Evolutionary conservation across 2,797 vertebrate species (phyloP).

Genomic region (Paedocypris micromegethes): DNA sequence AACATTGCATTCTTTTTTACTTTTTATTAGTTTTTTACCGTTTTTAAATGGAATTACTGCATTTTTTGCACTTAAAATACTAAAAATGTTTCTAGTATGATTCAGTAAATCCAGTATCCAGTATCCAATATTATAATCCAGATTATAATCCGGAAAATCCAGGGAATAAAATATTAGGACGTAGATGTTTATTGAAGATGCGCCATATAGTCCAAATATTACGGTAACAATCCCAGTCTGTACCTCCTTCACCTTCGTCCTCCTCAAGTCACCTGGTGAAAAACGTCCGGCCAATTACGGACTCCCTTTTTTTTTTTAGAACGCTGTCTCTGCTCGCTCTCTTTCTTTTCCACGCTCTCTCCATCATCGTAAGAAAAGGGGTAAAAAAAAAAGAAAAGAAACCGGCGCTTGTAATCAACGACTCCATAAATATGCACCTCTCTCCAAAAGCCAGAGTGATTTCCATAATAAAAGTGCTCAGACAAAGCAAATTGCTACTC

Average conservation of each 20-base stretch:
- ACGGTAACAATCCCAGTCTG: too few species aligned
- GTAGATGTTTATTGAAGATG: too few species aligned
- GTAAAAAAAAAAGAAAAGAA: constrained; percentile 45
- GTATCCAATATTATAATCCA: too few species aligned
- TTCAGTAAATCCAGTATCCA: too few species aligned
- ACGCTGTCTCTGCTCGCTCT: constrained; percentile 57
- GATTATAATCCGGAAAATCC: too few species aligned
- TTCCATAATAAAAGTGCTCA: constrained; percentile 69
- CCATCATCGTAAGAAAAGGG: constrained; percentile 27
- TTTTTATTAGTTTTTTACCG: too few species aligned
- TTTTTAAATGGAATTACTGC: too few species aligned
- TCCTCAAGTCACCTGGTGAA: constrained; percentile 53
- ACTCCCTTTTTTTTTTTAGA: constrained; percentile 60
- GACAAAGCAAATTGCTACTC: constrained; percentile 68
- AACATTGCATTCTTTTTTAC: too few species aligned
- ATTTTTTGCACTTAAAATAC: too few species aligned
- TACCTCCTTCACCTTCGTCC: constrained; percentile 29
- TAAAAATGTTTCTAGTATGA: too few species aligned
- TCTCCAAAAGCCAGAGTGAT: constrained; percentile 62
- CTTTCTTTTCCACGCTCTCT: constrained; percentile 42
- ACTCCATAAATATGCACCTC: constrained; percentile 65
- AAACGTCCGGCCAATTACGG: constrained; percentile 50
- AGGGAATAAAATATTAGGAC: too few species aligned
- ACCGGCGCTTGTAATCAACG: constrained; percentile 64
- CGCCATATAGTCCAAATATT: too few species aligned